Percentiles rank a stretch among this genome's conserved stretches.
Conservation (phyloP, 2,797 vertebrate genomes). For the Pangasius macronema region DNA sequence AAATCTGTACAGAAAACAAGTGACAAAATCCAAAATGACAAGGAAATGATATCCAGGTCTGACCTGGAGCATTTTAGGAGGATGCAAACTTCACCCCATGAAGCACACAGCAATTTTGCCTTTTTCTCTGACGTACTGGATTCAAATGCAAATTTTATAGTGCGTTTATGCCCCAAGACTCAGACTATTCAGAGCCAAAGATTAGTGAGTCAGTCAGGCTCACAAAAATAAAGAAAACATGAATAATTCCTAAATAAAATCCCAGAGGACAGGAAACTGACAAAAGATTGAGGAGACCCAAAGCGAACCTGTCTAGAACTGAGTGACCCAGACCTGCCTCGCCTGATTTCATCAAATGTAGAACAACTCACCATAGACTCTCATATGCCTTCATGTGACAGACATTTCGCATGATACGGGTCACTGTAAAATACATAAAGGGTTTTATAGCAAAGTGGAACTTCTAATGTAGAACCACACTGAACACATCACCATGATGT, state of each 20-base stretch:
- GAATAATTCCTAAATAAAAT: conserved; percentile 50
- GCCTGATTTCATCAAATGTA: conserved; percentile 13
- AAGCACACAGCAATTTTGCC: conserved; percentile 21
- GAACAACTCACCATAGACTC: neutral
- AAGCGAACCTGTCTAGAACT: conserved; percentile 36
- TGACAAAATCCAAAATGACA: neutral
- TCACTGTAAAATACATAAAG: conserved; percentile 12
- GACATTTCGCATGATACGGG: neutral
- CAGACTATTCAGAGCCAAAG: conserved; percentile 23
- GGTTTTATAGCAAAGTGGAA: neutral
- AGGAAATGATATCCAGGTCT: conserved; percentile 24
- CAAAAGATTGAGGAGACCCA: conserved; percentile 30
- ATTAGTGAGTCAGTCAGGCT: conserved; percentile 48
- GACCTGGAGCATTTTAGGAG: conserved; percentile 19
- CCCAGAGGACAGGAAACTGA: conserved; percentile 31
- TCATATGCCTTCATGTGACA: neutral
- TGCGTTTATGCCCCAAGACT: conserved; percentile 28
- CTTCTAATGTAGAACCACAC: neutral
- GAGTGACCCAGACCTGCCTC: conserved; percentile 39
- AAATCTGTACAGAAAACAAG: neutral
- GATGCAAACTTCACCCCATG: neutral
- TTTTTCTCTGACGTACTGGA: conserved; percentile 18
- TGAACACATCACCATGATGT: neutral
- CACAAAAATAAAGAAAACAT: conserved; percentile 49
- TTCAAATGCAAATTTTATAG: conserved; percentile 32